Conservation (phyloP, 1,140 invertebrate species). For the Leptinotarsa lineolata region DNA sequence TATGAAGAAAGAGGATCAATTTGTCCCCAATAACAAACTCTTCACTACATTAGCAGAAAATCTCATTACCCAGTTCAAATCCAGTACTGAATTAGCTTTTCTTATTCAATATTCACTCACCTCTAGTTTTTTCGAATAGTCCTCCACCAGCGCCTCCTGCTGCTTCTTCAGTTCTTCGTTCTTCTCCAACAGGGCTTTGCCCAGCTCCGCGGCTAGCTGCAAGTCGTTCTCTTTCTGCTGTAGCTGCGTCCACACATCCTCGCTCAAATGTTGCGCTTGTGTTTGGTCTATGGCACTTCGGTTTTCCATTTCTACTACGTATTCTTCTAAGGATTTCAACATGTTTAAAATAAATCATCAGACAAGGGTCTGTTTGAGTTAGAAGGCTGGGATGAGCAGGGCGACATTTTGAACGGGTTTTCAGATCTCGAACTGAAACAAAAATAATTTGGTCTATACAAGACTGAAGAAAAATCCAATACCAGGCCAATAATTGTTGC, state of each 20-base stretch:
- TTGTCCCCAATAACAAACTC: too few species aligned
- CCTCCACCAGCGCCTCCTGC: constrained; percentile 82
- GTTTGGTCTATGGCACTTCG: constrained; percentile 50
- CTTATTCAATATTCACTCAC: constrained; percentile 62
- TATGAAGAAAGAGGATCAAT: too few species aligned
- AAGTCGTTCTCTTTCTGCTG: constrained; percentile 93
- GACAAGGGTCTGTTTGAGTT: background rate
- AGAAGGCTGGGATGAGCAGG: background rate
- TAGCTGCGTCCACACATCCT: constrained; percentile 80
- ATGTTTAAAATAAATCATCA: constrained; percentile 23
- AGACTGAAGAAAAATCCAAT: too few species aligned
- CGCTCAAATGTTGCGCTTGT: constrained; percentile 57
- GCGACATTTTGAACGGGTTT: constrained; percentile 20
- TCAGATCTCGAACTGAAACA: background rate
- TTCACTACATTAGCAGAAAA: too few species aligned
- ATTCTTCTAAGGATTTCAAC: constrained; percentile 52
- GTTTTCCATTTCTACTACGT: constrained; percentile 55
- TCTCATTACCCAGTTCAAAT: too few species aligned
- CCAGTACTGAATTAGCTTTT: too few species aligned
- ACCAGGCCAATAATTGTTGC: too few species aligned
- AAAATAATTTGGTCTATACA: background rate
- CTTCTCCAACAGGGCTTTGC: constrained; percentile 91
- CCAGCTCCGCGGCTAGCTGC: constrained; percentile 89
- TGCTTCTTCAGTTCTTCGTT: constrained; percentile 89
- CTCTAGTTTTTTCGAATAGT: constrained; percentile 91